Evolutionary conservation across 2,113 vertebrate species (phyloP).

Genomic region (Serilophus lunatus): DNA sequence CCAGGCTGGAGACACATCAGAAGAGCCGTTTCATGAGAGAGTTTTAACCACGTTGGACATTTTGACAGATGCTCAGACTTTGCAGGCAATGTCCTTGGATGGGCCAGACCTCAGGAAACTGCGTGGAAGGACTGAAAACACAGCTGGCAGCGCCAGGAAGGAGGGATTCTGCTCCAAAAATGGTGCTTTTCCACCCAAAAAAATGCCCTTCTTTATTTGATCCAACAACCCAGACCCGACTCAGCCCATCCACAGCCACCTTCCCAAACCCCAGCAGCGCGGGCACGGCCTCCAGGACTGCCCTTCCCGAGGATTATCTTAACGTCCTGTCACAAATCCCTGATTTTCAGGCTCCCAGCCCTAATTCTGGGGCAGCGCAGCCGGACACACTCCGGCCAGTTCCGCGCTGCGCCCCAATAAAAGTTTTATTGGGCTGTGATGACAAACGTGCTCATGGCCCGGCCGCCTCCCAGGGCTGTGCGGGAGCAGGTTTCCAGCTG

Average conservation of each 20-base stretch:
- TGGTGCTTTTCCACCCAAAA: not conserved
- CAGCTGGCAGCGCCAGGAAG: not conserved
- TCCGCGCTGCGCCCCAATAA: fast-evolving
- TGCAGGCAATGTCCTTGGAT: not conserved
- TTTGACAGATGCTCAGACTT: not conserved
- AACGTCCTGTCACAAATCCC: fast-evolving
- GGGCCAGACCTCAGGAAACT: not conserved
- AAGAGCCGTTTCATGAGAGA: fast-evolving
- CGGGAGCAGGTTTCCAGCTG: not conserved
- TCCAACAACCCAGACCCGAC: too few species aligned
- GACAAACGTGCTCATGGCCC: fast-evolving
- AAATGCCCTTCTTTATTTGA: not conserved
- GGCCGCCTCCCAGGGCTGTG: not conserved
- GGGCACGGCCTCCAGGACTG: not conserved
- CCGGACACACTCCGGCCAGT: fast-evolving
- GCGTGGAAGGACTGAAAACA: not conserved
- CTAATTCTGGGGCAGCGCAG: fast-evolving
- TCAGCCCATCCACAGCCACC: not conserved
- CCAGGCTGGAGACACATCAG: not conserved
- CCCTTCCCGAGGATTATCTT: fast-evolving
- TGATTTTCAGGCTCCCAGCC: fast-evolving
- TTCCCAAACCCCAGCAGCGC: not conserved
- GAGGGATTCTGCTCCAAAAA: not conserved
- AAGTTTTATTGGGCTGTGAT: not conserved
- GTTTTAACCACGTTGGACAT: not conserved